Percentiles rank a stretch among this genome's conserved stretches.
Evolutionary conservation across 2,113 vertebrate genomes (phyloP).

Genomic region (Dipodomys ordii): DNA sequence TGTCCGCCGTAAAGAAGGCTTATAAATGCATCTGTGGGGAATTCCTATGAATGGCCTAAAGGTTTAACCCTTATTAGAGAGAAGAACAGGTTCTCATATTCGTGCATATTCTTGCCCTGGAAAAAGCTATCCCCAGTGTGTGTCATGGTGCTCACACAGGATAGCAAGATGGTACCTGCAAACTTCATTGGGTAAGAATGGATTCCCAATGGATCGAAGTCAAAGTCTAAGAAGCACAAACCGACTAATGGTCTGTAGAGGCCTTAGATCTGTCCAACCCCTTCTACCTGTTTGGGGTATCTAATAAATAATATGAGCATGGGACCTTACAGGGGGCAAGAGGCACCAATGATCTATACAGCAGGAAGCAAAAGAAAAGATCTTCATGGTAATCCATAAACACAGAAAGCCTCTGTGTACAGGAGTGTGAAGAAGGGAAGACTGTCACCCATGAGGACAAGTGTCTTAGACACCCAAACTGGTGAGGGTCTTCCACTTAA

Average conservation of each 20-base stretch:
- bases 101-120: background rate
- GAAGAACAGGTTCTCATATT: background rate
- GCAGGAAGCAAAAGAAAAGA: background rate
- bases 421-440: background rate
- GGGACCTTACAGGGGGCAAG: background rate
- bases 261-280: background rate
- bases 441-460: background rate
- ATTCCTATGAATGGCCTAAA: background rate
- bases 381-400: background rate
- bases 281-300: background rate
- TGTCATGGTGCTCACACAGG: background rate
- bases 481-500: background rate
- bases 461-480: background rate
- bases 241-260: background rate
- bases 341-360: background rate
- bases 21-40: slow-evolving; percentile 14
- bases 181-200: background rate
- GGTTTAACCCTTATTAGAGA: slow-evolving; percentile 19
- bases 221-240: background rate
- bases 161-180: slow-evolving; percentile 15
- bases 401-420: background rate
- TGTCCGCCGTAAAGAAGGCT: slow-evolving; percentile 1
- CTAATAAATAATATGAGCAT: background rate
- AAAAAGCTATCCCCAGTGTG: background rate
- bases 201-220: background rate